phyloP scores from a whole-genome alignment of 2,797 vertebrate genomes.

The Phyllotis vaccarum region DNA sequence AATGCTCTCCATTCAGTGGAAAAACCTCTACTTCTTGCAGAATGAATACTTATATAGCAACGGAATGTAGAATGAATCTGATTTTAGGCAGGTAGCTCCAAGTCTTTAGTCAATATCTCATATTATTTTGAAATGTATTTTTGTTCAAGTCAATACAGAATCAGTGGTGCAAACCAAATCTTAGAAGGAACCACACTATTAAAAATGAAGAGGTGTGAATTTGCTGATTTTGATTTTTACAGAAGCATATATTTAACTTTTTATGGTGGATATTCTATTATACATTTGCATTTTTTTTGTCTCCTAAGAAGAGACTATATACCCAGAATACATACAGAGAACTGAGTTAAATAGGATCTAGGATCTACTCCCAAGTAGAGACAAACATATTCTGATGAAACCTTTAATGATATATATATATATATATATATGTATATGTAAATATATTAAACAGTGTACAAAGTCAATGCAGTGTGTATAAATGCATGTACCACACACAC shows the following conservation, averaged over 20 bases:
- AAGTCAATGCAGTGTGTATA: not conserved
- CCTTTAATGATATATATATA: not conserved
- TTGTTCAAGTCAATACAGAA: slow-evolving; percentile 62
- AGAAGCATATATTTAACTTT: slow-evolving; percentile 28
- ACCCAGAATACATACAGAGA: not conserved
- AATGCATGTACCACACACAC: not conserved
- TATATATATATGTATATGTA: not conserved
- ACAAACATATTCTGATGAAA: not conserved
- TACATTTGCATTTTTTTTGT: not conserved
- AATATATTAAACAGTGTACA: not conserved
- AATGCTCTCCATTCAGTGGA: slow-evolving; percentile 19
- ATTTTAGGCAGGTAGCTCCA: slow-evolving; percentile 54
- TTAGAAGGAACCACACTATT: slow-evolving; percentile 37
- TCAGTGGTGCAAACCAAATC: slow-evolving; percentile 35
- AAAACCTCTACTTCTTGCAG: slow-evolving; percentile 39
- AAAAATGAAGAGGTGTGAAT: slow-evolving; percentile 42
- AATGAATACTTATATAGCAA: slow-evolving; percentile 29
- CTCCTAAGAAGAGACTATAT: not conserved
- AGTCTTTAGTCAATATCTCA: slow-evolving; percentile 48
- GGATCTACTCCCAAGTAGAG: slow-evolving; percentile 23
- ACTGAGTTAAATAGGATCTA: not conserved
- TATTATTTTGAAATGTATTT: slow-evolving; percentile 67
- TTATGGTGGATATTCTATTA: not conserved
- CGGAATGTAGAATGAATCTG: slow-evolving; percentile 50
- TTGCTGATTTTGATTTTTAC: slow-evolving; percentile 40